Base-by-base conservation (phyloP, 2,113 vertebrate genomes). In the Passer montanus region DNA sequence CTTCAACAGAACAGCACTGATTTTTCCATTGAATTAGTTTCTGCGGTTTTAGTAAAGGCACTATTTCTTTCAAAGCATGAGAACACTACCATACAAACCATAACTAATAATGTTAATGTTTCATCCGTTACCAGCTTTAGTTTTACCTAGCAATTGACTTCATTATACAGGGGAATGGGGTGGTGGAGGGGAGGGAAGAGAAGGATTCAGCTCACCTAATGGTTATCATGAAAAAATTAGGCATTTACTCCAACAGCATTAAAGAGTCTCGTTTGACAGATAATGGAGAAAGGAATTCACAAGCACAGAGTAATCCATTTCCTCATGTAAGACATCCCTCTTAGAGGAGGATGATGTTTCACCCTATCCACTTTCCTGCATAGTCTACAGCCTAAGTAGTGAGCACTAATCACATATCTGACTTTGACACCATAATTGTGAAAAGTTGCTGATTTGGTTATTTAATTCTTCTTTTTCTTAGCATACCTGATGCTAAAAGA, bases 401-500 rank as follows among this genome's bases (percentile, higher is more conserved):
- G 17, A 72, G 46, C 55, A 59, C 46, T 50, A 37, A 76, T 66
- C 72, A 72, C 22, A n/a, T 35, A 79, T 50, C 15, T 37, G 52
- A 39, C 41, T 87, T 62, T 56, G 53, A 90, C 87, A 80, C 26
- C 13, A 8, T 39, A 87, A 72, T 59, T 92, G 56, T 82, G 44
- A 93, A 90, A 79, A 87, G 16, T 8, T 41, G 55, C 10, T 31
- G 50, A 84, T 78, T 94, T 70, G 56, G 66, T 33, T 77, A 55
- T 60, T 97, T 92, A 75, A 33, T 49, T 72, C 93, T 91, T 87
- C 69, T 81, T 96, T 95, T 97, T 76, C 84, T 88, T 66, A 69
- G 63, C 13, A 47, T 82, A 94, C 23, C 52, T 80, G 74, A 74
- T 82, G 52, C 50, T 60, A 87, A 96, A 97, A 93, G 74, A 94